A percentile compares a stretch with the other conserved stretches of the same genome.
Evolutionary conservation across 1,140 invertebrate genomes (phyloP).

Genomic region (Drosophila elegans): DNA sequence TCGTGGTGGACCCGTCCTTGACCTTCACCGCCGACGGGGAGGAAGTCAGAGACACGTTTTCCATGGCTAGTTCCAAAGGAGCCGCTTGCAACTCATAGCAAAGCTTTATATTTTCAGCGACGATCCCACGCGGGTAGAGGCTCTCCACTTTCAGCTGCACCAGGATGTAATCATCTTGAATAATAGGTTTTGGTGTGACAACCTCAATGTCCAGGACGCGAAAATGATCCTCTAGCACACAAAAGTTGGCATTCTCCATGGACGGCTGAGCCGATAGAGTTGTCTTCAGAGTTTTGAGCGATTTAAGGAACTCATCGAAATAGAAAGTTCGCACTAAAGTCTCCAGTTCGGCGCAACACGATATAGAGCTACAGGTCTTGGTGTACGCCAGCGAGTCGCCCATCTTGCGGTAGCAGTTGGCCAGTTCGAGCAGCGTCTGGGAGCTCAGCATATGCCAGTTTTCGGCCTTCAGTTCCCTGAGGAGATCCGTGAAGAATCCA

Average conservation of each 20-base stretch:
- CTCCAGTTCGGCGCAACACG: slow-evolving; percentile 90
- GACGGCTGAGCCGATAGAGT: slow-evolving; percentile 85
- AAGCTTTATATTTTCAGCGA: slow-evolving; percentile 86
- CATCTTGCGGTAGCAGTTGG: slow-evolving; percentile 93
- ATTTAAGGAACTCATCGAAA: slow-evolving; percentile 91
- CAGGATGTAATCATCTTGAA: slow-evolving; percentile 87
- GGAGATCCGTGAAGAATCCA: slow-evolving; percentile 93
- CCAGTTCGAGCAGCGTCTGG: slow-evolving; percentile 93
- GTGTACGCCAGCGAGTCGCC: slow-evolving; percentile 90
- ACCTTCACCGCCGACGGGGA: background rate
- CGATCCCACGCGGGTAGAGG: slow-evolving; percentile 87
- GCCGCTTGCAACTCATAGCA: slow-evolving; percentile 85
- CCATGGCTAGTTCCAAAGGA: slow-evolving; percentile 40
- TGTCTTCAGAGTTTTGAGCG: slow-evolving; percentile 86
- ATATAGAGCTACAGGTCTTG: slow-evolving; percentile 91
- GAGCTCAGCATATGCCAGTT: slow-evolving; percentile 93
- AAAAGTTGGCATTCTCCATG: slow-evolving; percentile 76
- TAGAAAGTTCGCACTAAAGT: slow-evolving; percentile 90
- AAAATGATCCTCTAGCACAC: slow-evolving; percentile 83
- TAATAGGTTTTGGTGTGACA: slow-evolving; percentile 69
- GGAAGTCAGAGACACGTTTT: slow-evolving; percentile 33
- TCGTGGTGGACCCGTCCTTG: slow-evolving; percentile 47
- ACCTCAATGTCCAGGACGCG: slow-evolving; percentile 69
- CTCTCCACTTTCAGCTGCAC: slow-evolving; percentile 87
- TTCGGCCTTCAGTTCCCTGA: slow-evolving; percentile 94